phyloP scores from a whole-genome alignment of 2,113 vertebrate species.

The Corapipo altera region DNA sequence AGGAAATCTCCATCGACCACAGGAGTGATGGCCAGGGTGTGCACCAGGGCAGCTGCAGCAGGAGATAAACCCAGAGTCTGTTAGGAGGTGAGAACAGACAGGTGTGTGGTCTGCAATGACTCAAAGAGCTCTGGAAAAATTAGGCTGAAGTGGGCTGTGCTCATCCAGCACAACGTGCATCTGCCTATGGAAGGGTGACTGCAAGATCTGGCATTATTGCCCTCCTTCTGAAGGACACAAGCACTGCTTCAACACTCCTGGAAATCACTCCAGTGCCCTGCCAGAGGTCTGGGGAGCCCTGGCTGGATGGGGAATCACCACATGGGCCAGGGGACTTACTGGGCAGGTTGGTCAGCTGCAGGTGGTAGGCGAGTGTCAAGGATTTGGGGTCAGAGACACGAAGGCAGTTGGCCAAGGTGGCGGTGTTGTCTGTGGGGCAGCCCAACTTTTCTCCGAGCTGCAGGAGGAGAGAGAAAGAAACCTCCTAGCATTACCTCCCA shows the following conservation, averaged over 20 bases:
- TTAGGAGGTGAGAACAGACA: background rate
- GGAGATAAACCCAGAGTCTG: background rate
- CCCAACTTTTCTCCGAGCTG: constrained; percentile 84
- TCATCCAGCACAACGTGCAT: background rate
- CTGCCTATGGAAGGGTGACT: background rate
- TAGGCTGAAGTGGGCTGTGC: background rate
- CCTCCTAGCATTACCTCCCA: accelerated
- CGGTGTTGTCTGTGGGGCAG: constrained; percentile 75
- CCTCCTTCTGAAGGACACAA: background rate
- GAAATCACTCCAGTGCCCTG: accelerated
- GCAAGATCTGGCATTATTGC: background rate
- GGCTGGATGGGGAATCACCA: accelerated
- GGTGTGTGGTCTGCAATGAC: background rate
- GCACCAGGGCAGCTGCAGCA: constrained; percentile 76
- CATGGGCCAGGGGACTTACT: constrained; percentile 13
- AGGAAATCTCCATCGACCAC: constrained; percentile 92
- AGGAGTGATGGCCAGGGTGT: constrained; percentile 75
- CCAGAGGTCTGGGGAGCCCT: background rate
- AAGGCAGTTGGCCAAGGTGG: constrained; percentile 79
- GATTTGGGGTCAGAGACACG: constrained; percentile 73
- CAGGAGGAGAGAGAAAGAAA: background rate
- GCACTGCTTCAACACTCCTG: background rate
- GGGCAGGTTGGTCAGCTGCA: constrained; percentile 52
- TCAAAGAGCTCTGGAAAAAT: background rate
- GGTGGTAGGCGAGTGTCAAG: constrained; percentile 79